These are phyloP conservation scores for Amphilophus citrinellus DNA, from an alignment of 2,113 vertebrate species.

Conservation along the genomic window DNA sequence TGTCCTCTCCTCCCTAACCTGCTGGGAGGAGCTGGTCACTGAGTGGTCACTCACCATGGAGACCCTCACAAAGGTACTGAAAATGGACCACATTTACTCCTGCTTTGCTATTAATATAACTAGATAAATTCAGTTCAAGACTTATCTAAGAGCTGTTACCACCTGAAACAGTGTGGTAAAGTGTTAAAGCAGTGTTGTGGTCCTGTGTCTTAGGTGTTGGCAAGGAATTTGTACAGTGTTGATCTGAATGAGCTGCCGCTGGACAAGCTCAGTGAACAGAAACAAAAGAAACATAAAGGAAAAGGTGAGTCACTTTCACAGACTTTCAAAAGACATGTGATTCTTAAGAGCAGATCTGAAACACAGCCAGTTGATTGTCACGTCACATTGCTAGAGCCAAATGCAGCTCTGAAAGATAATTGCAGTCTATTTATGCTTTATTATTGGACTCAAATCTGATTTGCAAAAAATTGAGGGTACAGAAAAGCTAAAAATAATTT, in stretches of 20 bases:
- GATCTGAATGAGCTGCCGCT: constrained; percentile 95
- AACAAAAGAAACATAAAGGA: constrained; percentile 99
- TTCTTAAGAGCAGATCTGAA: neutral
- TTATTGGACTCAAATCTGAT: neutral
- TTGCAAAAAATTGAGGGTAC: neutral
- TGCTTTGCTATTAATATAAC: neutral
- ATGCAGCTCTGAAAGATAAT: neutral
- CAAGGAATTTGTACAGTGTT: constrained; percentile 95
- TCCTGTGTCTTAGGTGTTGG: constrained; percentile 84
- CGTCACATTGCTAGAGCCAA: neutral
- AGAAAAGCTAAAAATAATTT: neutral
- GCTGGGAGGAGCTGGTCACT: constrained; percentile 97
- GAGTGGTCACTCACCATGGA: constrained; percentile 99
- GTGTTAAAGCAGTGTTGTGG: constrained; percentile 5
- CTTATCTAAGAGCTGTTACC: neutral
- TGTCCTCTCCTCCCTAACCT: constrained; percentile 95
- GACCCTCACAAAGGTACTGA: constrained; percentile 91
- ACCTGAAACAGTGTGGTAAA: neutral
- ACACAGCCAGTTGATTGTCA: neutral
- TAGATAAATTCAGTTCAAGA: neutral
- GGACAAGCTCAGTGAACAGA: constrained; percentile 98
- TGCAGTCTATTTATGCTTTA: neutral
- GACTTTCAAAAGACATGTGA: neutral
- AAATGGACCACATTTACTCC: neutral
- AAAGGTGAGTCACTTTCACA: constrained; percentile 85